phyloP scores from a whole-genome alignment of 2,113 vertebrate genomes.

The Ovibos moschatus region DNA sequence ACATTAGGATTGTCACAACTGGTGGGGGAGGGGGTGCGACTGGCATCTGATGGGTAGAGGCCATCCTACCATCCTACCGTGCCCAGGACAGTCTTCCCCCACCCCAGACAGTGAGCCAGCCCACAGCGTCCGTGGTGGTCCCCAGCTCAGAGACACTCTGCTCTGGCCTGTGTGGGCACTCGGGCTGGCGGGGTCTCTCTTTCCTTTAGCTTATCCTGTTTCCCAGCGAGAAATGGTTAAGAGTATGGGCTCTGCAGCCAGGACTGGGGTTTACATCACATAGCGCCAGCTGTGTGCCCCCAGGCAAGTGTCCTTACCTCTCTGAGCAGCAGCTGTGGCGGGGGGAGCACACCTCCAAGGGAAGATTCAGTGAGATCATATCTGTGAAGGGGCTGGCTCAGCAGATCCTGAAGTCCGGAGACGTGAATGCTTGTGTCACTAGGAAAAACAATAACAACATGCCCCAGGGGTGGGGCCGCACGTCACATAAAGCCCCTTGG shows the following conservation, averaged over 20 bases:
- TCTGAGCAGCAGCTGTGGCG: neutral
- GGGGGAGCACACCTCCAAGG: fast-evolving
- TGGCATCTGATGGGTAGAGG: neutral
- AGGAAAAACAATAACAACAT: neutral
- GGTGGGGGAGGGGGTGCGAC: neutral
- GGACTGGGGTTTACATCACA: neutral
- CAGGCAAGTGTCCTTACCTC: neutral
- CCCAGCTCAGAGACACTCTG: neutral
- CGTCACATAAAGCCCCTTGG: fast-evolving
- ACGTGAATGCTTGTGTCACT: too few relatives aligned
- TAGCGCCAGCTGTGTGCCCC: neutral
- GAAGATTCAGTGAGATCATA: neutral
- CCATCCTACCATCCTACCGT: neutral
- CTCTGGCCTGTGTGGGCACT: neutral
- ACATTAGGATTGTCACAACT: neutral
- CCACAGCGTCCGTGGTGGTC: fast-evolving
- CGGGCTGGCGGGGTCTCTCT: too few relatives aligned
- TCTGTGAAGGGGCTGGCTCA: neutral
- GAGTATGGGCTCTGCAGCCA: too few relatives aligned
- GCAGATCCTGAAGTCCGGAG: neutral
- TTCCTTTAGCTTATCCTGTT: neutral
- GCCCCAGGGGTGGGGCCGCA: neutral
- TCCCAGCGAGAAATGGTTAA: neutral
- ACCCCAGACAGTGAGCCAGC: neutral
- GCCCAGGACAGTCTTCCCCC: too few relatives aligned